Conservation (phyloP, 1,140 invertebrate genomes). For the Drosophila bocqueti region DNA sequence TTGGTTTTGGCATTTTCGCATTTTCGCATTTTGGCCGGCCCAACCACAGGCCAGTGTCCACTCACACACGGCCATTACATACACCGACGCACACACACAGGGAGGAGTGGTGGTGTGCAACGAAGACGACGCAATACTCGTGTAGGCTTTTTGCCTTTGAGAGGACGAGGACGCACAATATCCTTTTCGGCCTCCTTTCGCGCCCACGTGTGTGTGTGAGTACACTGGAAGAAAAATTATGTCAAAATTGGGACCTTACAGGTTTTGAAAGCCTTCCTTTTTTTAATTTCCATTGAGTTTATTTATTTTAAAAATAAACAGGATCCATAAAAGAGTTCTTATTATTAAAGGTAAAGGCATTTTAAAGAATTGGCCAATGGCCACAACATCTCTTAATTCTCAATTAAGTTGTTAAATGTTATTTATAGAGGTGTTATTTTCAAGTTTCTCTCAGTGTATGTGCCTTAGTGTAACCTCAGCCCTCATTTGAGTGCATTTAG, state of each 20-base stretch:
- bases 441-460: constrained; percentile 8
- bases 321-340: not conserved
- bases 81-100: constrained; percentile 13
- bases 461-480: constrained; percentile 13
- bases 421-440: not conserved
- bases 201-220: constrained; percentile 66
- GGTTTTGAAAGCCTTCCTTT: not conserved
- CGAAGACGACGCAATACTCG: constrained; percentile 70
- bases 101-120: constrained; percentile 33
- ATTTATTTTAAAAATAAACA: not conserved
- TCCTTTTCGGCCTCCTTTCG: constrained; percentile 76
- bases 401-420: too few relatives aligned
- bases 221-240: not conserved
- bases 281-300: not conserved
- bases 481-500: constrained; percentile 22
- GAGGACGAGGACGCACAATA: constrained; percentile 50
- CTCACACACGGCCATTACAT: constrained; percentile 34
- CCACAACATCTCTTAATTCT: not conserved
- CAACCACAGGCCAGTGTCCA: constrained; percentile 64
- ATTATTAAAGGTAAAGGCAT: not conserved
- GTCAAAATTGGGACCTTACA: too few relatives aligned
- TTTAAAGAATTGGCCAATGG: not conserved
- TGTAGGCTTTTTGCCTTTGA: constrained; percentile 57
- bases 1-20: constrained; percentile 31
- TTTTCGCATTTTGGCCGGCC: constrained; percentile 64